Percentiles rank a stretch among this genome's conserved stretches.
Conservation (phyloP, 2,888 invertebrate genomes). For the Thera obeliscata region DNA sequence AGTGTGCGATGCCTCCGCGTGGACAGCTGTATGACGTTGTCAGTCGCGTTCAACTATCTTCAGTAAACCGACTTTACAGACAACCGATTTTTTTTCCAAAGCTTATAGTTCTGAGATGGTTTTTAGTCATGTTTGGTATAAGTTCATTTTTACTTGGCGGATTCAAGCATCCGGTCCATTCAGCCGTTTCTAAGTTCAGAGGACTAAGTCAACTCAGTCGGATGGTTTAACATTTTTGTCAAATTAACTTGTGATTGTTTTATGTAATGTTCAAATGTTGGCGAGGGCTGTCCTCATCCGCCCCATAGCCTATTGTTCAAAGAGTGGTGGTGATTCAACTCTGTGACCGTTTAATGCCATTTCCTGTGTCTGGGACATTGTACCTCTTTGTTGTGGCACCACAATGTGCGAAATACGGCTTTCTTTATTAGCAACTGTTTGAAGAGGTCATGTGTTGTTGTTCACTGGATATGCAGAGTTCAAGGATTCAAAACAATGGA, state of each 20-base stretch:
- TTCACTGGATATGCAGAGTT: slow-evolving; percentile 12
- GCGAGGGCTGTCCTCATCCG: slow-evolving; percentile 41
- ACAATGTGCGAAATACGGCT: slow-evolving; percentile 17
- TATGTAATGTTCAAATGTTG: neutral
- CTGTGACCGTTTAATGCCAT: slow-evolving; percentile 31
- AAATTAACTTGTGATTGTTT: neutral
- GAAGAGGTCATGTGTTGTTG: slow-evolving; percentile 18
- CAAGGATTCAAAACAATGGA: slow-evolving; percentile 28
- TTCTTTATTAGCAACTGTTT: slow-evolving; percentile 17
- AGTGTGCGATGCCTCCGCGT: no score
- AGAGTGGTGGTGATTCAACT: slow-evolving; percentile 37
- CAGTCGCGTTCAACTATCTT: no score
- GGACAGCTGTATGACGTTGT: no score
- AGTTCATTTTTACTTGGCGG: no score
- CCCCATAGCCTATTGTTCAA: slow-evolving; percentile 49
- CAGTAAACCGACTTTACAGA: no score
- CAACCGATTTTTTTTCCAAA: no score
- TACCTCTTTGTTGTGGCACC: slow-evolving; percentile 10
- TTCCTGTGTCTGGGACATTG: slow-evolving; percentile 38
- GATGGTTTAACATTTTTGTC: no score
- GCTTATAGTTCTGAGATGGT: no score
- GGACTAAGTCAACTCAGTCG: no score
- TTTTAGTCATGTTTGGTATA: no score
- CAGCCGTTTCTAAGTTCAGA: no score
- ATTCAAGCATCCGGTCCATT: no score